These are phyloP conservation scores for Trogon surrucura DNA, from an alignment of 2,113 vertebrate species.

Conservation along the genomic window DNA sequence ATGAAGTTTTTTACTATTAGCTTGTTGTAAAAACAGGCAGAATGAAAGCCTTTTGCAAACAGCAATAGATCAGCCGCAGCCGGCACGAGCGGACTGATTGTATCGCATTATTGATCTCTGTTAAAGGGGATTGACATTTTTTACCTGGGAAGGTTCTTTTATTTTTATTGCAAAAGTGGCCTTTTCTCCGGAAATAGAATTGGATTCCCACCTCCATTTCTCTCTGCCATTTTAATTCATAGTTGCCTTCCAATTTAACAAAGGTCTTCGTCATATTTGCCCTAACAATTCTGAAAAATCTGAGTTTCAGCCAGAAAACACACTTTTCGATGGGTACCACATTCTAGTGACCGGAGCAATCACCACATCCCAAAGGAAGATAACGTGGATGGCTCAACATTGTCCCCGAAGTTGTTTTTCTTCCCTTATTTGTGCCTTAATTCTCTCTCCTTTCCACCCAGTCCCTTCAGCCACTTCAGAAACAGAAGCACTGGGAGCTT, in stretches of 20 bases:
- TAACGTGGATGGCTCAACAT: not conserved
- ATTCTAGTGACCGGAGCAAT: not conserved
- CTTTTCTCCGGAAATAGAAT: not conserved
- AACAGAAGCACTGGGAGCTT: not conserved
- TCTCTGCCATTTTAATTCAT: not conserved
- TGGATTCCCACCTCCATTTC: not conserved
- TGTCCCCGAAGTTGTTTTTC: not conserved
- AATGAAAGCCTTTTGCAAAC: conserved; percentile 26
- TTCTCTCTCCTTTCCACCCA: not conserved
- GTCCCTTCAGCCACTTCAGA: not conserved
- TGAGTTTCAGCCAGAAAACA: not conserved
- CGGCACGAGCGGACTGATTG: not conserved
- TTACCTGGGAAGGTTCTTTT: conserved; percentile 13
- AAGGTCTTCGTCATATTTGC: not conserved
- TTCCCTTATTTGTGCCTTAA: not conserved
- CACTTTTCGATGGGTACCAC: not conserved
- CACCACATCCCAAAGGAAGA: not conserved
- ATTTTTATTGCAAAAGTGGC: not conserved
- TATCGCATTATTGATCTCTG: conserved; percentile 33
- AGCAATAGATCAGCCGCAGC: conserved; percentile 16
- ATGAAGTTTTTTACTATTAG: conserved; percentile 1
- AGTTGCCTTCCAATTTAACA: not conserved
- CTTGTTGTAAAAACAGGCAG: conserved; percentile 1
- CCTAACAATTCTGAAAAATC: not conserved
- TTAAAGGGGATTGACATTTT: not conserved